Evolutionary conservation across 2,113 vertebrate genomes (phyloP).

Genomic region (Laticauda laticaudata): DNA sequence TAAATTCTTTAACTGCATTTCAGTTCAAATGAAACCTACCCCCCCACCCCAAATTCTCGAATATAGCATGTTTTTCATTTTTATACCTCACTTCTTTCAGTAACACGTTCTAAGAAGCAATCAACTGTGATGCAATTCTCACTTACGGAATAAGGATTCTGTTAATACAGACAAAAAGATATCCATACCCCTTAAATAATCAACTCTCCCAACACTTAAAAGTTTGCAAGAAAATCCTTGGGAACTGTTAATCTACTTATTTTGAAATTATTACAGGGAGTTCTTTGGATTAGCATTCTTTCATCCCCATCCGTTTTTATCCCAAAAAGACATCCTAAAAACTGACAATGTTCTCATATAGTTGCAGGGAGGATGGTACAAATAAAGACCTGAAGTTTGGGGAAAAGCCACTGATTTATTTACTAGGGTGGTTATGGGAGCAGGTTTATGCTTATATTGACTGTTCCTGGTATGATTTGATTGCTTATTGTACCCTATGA

Average conservation of each 20-base stretch:
- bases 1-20: not conserved
- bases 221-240: not conserved
- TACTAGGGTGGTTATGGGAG: not conserved
- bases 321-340: not conserved
- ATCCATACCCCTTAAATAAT: not conserved
- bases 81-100: not conserved
- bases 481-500: no score
- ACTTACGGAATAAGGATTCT: not conserved
- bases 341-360: not conserved
- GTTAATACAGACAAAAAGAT: constrained; percentile 2
- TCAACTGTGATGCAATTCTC: not conserved
- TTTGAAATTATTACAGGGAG: constrained; percentile 22
- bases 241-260: not conserved
- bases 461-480: no score
- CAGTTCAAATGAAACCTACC: not conserved
- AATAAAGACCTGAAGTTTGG: not conserved
- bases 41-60: not conserved
- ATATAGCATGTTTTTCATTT: not conserved
- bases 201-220: constrained; percentile 14
- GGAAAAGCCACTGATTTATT: not conserved
- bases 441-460: not conserved
- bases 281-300: constrained; percentile 5
- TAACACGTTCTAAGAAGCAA: not conserved
- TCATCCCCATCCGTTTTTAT: not conserved
- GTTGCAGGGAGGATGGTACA: not conserved